Base-by-base conservation (phyloP, 1,140 invertebrate species). In the Orius laevigatus region DNA sequence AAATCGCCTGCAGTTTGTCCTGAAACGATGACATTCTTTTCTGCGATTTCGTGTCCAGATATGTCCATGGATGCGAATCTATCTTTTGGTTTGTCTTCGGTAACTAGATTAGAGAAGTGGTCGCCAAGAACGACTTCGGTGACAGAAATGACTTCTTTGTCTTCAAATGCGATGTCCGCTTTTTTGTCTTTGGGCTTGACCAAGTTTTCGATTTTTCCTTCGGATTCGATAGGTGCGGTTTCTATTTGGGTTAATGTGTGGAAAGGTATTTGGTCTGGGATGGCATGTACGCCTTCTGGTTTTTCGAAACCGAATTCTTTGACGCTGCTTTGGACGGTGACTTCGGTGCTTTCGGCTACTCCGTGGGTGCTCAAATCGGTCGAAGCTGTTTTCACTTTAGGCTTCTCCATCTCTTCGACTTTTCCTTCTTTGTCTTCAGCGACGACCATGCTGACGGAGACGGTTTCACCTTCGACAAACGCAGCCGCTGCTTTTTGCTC, bases 21-120 rank as follows among this genome's bases (percentile, higher is more conserved):
- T 41, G 56, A 20, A 12, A 50, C 25, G 14, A 55, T 25, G 8
- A 55, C 66, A 39, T 66, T 66, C 52, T 66, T 69, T 0, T 68
- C 62, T 4, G 72, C 71, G 18, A 74, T 66, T 38, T 58, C 57
- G 55, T 72, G 64, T 11, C 64, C 57, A 47, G 64, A 59, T 47
- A 74, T 63, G 39, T 68, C 63, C 3, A 71, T 42, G 2, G 59
- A 56, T 18, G 73, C 71, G 31, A 43, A 43, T 33, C 52, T 46
- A 18, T 46, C 36, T 35, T 51, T 45, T 16, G 49, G 52, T 25
- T 48, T 43, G 32, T 14, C 33, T 11, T 53, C 45, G 35, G 51
- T 45, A 34, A n/a, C 32, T 18, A 56, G 49, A 10, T 38, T 36
- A 32, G 38, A 32, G n/a, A 48, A 40, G 19, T 57, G 52, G 46